Conservation (phyloP, 2,888 invertebrate genomes). For the Horisme vitalbata region DNA sequence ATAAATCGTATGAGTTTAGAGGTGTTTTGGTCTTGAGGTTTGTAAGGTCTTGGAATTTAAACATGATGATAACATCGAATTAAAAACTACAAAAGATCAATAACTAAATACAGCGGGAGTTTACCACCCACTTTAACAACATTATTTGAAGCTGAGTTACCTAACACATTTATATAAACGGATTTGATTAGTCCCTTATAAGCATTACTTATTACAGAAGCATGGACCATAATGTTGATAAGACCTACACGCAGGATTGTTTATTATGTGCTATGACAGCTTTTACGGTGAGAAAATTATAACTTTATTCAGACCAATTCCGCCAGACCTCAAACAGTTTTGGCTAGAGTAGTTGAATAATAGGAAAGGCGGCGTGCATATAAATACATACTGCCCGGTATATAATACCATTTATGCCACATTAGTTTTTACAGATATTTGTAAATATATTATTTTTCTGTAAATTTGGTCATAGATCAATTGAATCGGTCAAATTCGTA, state of each 20-base stretch:
- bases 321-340: slow-evolving; percentile 20
- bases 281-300: not conserved
- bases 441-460: slow-evolving; percentile 32
- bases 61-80: too few relatives aligned
- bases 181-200: too few relatives aligned
- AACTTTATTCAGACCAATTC: slow-evolving; percentile 15
- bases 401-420: slow-evolving; percentile 34
- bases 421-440: slow-evolving; percentile 32
- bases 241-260: not conserved
- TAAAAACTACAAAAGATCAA: too few relatives aligned
- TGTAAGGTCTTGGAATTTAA: too few relatives aligned
- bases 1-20: not conserved
- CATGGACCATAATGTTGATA: too few relatives aligned
- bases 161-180: too few relatives aligned
- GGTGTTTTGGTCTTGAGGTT: not conserved
- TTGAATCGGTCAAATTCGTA: slow-evolving; percentile 29
- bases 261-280: not conserved
- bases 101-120: too few relatives aligned
- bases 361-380: slow-evolving; percentile 25
- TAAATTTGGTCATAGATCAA: slow-evolving; percentile 34
- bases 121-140: too few relatives aligned
- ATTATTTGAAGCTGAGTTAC: too few relatives aligned
- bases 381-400: slow-evolving; percentile 32
- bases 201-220: too few relatives aligned
- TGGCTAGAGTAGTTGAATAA: slow-evolving; percentile 17